A percentile compares a stretch with the other conserved stretches of the same genome.
These are phyloP conservation scores for Myodes glareolus DNA, from an alignment of 2,113 vertebrate genomes.

Conservation along the genomic window DNA sequence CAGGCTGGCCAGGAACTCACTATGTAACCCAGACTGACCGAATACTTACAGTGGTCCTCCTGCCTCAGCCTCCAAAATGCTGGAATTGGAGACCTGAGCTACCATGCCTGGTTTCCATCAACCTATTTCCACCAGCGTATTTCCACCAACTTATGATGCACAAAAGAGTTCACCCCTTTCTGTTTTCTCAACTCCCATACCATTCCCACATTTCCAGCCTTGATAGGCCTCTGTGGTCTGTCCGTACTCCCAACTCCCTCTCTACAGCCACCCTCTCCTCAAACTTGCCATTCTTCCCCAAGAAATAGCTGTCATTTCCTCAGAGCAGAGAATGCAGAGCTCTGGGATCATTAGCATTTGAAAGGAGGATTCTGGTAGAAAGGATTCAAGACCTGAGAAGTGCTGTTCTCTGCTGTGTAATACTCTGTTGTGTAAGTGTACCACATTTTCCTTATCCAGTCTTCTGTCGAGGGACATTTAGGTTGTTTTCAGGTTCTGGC, in stretches of 20 bases:
- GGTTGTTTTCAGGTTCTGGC: too few species aligned
- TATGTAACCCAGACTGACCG: not conserved
- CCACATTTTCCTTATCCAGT: too few species aligned
- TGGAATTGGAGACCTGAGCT: not conserved
- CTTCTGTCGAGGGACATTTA: too few species aligned
- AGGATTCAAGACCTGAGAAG: not conserved
- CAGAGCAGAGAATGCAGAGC: not conserved
- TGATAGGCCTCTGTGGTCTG: not conserved
- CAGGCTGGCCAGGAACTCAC: not conserved
- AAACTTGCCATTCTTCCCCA: not conserved
- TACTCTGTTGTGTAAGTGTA: too few species aligned
- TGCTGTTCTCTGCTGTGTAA: not conserved
- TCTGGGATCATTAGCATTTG: constrained; percentile 20
- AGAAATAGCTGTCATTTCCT: not conserved
- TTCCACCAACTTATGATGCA: not conserved
- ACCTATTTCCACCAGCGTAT: not conserved
- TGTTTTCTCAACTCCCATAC: not conserved
- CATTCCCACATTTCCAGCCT: not conserved
- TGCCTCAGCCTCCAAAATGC: not conserved
- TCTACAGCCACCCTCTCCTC: not conserved
- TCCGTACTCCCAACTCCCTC: not conserved
- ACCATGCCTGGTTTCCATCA: not conserved
- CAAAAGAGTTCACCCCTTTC: not conserved
- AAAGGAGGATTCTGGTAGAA: not conserved
- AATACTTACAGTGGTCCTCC: not conserved